Conservation (phyloP, 2,797 vertebrate species). For the Ficedula albicollis region DNA sequence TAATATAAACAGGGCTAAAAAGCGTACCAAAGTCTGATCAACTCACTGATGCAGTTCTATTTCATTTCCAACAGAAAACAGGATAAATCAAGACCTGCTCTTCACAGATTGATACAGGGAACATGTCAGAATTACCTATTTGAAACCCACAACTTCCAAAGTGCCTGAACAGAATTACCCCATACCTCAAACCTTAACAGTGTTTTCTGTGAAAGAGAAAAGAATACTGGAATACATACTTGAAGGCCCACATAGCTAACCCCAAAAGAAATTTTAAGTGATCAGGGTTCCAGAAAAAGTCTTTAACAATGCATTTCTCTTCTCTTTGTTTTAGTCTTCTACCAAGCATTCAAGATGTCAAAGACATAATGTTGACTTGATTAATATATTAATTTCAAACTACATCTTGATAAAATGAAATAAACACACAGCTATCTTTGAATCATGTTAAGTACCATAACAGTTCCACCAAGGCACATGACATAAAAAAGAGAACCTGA, state of each 20-base stretch:
- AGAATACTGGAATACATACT: neutral
- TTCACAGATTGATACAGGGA: conserved; percentile 49
- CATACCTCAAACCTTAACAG: neutral
- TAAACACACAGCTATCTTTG: neutral
- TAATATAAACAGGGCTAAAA: neutral
- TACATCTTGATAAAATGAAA: neutral
- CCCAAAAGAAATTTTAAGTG: neutral
- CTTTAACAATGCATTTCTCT: neutral
- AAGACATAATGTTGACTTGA: neutral
- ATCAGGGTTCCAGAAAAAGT: neutral
- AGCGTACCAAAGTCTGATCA: neutral
- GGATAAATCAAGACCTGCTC: neutral
- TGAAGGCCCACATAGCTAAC: neutral
- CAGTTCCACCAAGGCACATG: neutral
- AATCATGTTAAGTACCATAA: neutral
- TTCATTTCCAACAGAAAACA: neutral
- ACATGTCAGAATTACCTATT: neutral
- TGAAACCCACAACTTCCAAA: neutral
- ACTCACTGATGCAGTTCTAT: neutral
- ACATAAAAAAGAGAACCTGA: neutral
- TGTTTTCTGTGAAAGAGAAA: neutral
- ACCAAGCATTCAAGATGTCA: neutral
- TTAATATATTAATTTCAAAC: neutral
- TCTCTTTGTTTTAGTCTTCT: neutral
- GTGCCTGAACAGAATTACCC: neutral